phyloP scores from a whole-genome alignment of 1,140 invertebrate species.

The Drosophila triauraria region DNA sequence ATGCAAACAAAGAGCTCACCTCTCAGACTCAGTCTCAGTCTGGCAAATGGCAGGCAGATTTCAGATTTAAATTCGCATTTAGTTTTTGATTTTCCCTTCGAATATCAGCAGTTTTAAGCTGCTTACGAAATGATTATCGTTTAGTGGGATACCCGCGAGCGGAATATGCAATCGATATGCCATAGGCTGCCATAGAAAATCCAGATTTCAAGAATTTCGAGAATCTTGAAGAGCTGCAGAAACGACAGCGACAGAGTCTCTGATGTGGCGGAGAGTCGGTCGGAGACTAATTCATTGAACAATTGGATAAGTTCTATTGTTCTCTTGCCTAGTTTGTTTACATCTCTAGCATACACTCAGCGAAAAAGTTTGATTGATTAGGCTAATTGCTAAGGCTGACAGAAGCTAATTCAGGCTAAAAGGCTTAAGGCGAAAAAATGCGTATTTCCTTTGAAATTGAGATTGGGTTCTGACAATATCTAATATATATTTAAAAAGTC shows the following conservation, averaged over 20 bases:
- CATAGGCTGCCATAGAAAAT: too few species aligned
- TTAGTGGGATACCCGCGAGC: conserved; percentile 10
- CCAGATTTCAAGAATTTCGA: background rate
- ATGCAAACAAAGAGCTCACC: conserved; percentile 18
- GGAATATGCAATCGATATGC: conserved; percentile 22
- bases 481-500: too few species aligned
- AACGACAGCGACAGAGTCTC: background rate
- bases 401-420: too few species aligned
- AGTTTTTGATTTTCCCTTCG: conserved; percentile 10
- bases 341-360: background rate
- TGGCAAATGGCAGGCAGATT: conserved; percentile 16
- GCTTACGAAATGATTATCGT: conserved; percentile 14
- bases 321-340: background rate
- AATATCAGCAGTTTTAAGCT: conserved; percentile 29
- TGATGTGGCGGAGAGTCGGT: background rate
- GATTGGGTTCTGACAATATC: too few species aligned
- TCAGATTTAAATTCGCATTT: conserved; percentile 6
- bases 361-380: background rate
- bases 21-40: background rate
- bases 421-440: too few species aligned
- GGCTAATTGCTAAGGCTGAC: background rate
- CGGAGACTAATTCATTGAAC: conserved; percentile 1
- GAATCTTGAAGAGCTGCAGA: conserved; percentile 2
- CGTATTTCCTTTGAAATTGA: too few species aligned
- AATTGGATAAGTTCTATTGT: background rate